Evolutionary conservation across 2,888 invertebrate species (phyloP).

Genomic region (Pharmacophagus antenor): DNA sequence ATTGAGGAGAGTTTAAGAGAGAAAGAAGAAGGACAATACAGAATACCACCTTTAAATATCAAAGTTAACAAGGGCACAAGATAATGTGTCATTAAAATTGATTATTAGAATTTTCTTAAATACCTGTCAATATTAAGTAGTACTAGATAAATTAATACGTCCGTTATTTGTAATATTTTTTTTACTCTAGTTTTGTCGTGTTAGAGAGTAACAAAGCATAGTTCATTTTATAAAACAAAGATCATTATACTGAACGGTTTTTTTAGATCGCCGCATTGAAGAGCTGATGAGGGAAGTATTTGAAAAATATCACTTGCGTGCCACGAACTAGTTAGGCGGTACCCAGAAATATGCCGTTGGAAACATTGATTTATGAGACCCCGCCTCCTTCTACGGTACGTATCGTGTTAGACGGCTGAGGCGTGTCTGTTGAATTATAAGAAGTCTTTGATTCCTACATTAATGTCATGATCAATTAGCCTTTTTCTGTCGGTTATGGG

Average conservation of each 20-base stretch:
- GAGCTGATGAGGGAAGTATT: conserved; percentile 33
- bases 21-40: too few relatives aligned
- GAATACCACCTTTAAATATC: too few relatives aligned
- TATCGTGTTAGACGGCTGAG: conserved; percentile 33
- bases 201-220: conserved; percentile 12
- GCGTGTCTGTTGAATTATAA: conserved; percentile 30
- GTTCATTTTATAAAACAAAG: background rate
- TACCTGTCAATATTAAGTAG: background rate
- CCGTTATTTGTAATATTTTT: too few relatives aligned
- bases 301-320: conserved; percentile 66
- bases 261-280: conserved; percentile 1
- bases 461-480: conserved; percentile 23
- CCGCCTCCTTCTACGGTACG: conserved; percentile 39
- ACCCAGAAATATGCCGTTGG: conserved; percentile 42
- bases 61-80: too few relatives aligned
- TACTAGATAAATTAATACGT: background rate
- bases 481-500: too few relatives aligned
- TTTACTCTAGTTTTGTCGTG: conserved; percentile 8
- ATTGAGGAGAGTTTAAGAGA: too few relatives aligned
- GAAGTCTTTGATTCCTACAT: conserved; percentile 23
- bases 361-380: conserved; percentile 48
- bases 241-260: conserved; percentile 9
- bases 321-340: conserved; percentile 53
- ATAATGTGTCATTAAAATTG: background rate
- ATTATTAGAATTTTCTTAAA: background rate